A percentile compares a stretch with the other conserved stretches of the same genome.
phyloP scores from a whole-genome alignment of 2,113 vertebrate genomes.

The Haemorhous mexicanus region DNA sequence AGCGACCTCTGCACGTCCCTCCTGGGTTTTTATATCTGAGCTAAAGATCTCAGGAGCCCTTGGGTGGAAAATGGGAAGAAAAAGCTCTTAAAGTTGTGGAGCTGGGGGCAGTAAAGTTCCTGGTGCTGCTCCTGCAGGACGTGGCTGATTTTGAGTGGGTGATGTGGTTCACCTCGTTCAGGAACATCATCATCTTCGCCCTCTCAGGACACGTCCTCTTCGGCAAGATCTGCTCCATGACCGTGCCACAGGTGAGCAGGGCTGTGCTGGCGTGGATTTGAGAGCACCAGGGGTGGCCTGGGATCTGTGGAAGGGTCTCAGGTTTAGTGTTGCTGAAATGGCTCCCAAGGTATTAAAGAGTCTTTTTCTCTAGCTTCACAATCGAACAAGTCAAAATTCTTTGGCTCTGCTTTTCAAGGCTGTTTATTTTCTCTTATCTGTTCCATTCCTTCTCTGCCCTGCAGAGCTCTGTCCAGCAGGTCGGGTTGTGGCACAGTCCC shows the following conservation, averaged over 20 bases:
- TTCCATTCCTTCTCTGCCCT: no score
- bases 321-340: no score
- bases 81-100: not conserved
- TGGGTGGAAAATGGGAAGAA: not conserved
- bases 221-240: conserved; percentile 92
- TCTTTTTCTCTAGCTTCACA: no score
- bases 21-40: not conserved
- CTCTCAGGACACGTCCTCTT: conserved; percentile 92
- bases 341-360: no score
- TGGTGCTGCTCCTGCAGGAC: conserved; percentile 73
- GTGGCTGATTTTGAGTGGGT: conserved; percentile 92
- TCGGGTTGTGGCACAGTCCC: no score
- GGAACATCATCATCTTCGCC: conserved; percentile 88
- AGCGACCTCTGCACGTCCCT: rapidly evolving
- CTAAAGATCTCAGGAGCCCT: not conserved
- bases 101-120: not conserved
- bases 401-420: no score
- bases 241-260: conserved; percentile 83
- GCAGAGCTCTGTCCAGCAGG: no score
- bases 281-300: not conserved
- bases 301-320: no score
- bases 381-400: no score
- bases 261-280: rapidly evolving
- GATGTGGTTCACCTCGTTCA: conserved; percentile 97
- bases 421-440: no score